Evolutionary conservation across 1,140 invertebrate genomes (phyloP).

Genomic region (Drosophila takahashii): DNA sequence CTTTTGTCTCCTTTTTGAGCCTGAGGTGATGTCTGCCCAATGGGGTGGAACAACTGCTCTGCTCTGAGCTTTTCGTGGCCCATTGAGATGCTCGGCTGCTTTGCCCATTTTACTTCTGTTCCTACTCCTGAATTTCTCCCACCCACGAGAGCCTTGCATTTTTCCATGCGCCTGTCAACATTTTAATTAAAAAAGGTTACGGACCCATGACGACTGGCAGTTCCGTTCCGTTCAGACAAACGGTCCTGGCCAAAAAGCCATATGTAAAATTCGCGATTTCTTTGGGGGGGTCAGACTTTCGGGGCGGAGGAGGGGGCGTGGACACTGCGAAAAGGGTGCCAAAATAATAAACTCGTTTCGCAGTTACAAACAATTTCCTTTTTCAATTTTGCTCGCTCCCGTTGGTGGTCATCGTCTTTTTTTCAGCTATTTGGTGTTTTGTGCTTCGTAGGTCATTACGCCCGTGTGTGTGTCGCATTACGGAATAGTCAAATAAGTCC

Average conservation of each 20-base stretch:
- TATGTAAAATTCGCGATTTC: slow-evolving; percentile 81
- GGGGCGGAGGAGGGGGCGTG: slow-evolving; percentile 25
- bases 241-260: slow-evolving; percentile 44
- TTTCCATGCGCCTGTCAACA: slow-evolving; percentile 84
- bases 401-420: slow-evolving; percentile 35
- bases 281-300: slow-evolving; percentile 48
- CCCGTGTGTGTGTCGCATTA: slow-evolving; percentile 74
- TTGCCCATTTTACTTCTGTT: slow-evolving; percentile 3
- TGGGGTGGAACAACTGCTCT: slow-evolving; percentile 32
- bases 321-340: slow-evolving; percentile 72
- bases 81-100: slow-evolving; percentile 22
- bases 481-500: slow-evolving; percentile 66
- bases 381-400: slow-evolving; percentile 77
- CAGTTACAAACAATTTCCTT: slow-evolving; percentile 85
- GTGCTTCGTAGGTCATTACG: slow-evolving; percentile 74
- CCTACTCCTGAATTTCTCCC: background rate
- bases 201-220: slow-evolving; percentile 52
- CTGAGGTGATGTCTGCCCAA: slow-evolving; percentile 42
- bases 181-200: slow-evolving; percentile 85
- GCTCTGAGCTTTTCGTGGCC: slow-evolving; percentile 47
- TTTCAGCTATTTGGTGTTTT: slow-evolving; percentile 37
- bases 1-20: slow-evolving; percentile 26
- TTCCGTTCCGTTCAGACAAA: slow-evolving; percentile 28
- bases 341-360: slow-evolving; percentile 85
- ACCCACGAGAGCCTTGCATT: slow-evolving; percentile 53